Conservation (phyloP, 2,888 invertebrate species). For the Zelleria hepariella region DNA sequence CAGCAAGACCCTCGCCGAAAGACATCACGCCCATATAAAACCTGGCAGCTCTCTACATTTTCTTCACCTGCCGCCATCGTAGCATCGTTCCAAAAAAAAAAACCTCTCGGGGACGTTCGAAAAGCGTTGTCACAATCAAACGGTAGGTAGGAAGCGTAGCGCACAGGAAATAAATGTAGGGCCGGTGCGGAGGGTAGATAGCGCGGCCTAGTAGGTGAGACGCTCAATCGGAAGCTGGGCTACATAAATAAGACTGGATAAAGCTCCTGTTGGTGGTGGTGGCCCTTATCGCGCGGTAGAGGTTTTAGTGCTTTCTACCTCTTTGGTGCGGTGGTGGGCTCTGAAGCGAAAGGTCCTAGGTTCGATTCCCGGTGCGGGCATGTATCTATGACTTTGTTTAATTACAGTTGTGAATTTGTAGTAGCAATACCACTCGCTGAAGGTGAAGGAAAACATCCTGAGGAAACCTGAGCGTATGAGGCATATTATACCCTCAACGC, state of each 20-base stretch:
- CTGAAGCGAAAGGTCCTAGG: too few relatives aligned
- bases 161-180: constrained; percentile 63
- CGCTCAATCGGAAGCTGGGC: constrained; percentile 62
- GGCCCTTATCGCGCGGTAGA: constrained; percentile 44
- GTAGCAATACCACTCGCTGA: too few relatives aligned
- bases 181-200: constrained; percentile 54
- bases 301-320: constrained; percentile 33
- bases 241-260: constrained; percentile 67
- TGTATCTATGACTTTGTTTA: too few relatives aligned
- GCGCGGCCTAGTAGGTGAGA: constrained; percentile 22
- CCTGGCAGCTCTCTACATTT: too few relatives aligned
- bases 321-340: background rate
- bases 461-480: too few relatives aligned
- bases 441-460: too few relatives aligned
- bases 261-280: constrained; percentile 26
- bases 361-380: too few relatives aligned
- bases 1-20: too few relatives aligned
- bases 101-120: background rate
- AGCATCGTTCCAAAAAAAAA: background rate
- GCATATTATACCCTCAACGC: too few relatives aligned
- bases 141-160: constrained; percentile 38
- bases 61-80: background rate
- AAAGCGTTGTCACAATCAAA: constrained; percentile 30
- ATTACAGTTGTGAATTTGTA: too few relatives aligned
- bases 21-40: too few relatives aligned